Evolutionary conservation across 2,888 invertebrate genomes (phyloP), one percentile per base, ranked within the genome.

Genomic region (Drosophila cyrtoloma): DNA sequence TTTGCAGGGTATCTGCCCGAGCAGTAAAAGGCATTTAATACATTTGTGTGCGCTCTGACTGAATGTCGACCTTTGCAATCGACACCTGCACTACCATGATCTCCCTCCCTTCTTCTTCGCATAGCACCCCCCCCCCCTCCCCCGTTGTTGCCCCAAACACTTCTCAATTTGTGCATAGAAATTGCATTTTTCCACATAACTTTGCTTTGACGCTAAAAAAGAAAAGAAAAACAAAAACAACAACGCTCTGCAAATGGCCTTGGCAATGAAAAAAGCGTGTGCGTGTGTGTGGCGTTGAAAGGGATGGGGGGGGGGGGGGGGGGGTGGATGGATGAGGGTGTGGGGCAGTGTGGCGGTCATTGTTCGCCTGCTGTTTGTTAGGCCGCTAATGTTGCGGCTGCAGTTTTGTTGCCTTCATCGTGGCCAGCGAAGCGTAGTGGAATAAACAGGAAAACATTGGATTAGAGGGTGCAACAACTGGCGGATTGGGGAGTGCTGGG

Each of bases 351-450:
- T 77, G 76, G 56, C 59, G 81, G 77, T 75, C 77, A 79, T 67
- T 78, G 67, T 79, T 70, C 44, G 56, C 44, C 75, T 60, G 62
- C 60, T 37, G 22, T 28, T 64, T 52, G 51, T 60, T 65, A 57
- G 71, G 65, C 57, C 58, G 59, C 72, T 69, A 76, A 79, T 79
- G 77, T 81, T 72, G 72, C 14, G 67, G 77, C 67, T 77, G 77
- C 77, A 64, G 68, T 72, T 75, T 62, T 66, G 68, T 77, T 77
- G 86, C 83, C 77, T 82, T 71, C 57, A 72, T 63, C 69, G 75
- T 44, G 63, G 71, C 64, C 83, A 83, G 71, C 84, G 78, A 85
- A 84, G 86, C 84, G 84, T 84, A n/a, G 73, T 59, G 75, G 59
- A 47, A 60, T 16, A 55, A 51, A 59, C 51, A 68, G 56, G 53